These are phyloP conservation scores for Rhipidura dahli DNA, from an alignment of 2,113 vertebrate species.

Conservation along the genomic window DNA sequence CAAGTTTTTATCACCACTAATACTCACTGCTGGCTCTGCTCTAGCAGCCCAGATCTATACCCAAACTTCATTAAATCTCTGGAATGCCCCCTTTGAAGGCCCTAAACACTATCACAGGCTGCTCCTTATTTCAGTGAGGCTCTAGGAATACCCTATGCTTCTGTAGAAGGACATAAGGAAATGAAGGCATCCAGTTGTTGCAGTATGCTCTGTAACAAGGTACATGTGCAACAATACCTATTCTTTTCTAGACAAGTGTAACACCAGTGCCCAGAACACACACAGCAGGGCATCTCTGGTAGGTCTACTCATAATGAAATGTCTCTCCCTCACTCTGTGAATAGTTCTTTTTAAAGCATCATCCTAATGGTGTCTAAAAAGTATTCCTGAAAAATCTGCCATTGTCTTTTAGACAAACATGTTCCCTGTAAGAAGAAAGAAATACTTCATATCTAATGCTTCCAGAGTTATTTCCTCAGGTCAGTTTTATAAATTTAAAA, in stretches of 20 bases:
- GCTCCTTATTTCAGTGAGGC: background rate
- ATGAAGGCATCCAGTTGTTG: background rate
- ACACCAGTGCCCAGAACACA: background rate
- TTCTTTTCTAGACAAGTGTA: background rate
- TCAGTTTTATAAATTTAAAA: background rate
- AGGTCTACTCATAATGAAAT: background rate
- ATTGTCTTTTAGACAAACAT: background rate
- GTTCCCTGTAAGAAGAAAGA: background rate
- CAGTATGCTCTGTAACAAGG: background rate
- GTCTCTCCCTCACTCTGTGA: background rate
- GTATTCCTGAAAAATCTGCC: background rate
- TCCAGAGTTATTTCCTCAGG: background rate
- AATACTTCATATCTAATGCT: background rate
- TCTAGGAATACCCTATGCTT: background rate
- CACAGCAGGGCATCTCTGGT: background rate
- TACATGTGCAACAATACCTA: background rate
- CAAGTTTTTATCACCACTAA: background rate
- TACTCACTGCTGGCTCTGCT: background rate
- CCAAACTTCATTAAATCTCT: background rate
- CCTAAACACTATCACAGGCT: background rate
- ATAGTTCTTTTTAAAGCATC: background rate
- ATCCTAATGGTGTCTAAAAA: background rate
- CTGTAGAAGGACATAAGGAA: background rate
- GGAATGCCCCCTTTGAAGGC: background rate
- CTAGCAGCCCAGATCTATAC: background rate